phyloP scores from a whole-genome alignment of 2,113 vertebrate species.

The Carettochelys insculpta region DNA sequence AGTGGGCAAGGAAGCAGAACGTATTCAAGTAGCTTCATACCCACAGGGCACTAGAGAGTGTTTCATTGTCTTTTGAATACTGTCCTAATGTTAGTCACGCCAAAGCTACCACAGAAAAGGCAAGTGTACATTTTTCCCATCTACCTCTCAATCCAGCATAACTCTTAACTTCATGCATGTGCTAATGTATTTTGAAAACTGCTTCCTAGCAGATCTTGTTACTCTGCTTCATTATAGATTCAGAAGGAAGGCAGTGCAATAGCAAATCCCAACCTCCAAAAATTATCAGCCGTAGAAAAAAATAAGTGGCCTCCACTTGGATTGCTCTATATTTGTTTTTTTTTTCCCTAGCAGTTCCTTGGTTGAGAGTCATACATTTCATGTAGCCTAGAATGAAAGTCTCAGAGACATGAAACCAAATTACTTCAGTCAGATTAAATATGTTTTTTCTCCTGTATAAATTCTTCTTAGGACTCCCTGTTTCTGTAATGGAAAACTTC shows the following conservation, averaged over 20 bases:
- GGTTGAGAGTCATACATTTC: neutral
- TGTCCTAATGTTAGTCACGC: neutral
- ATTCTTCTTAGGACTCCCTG: neutral
- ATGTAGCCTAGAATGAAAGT: neutral
- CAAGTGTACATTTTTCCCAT: neutral
- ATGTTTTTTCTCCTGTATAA: neutral
- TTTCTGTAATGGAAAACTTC: neutral
- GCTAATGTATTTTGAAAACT: neutral
- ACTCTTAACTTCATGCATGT: neutral
- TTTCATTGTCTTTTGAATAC: neutral
- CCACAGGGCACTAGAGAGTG: neutral
- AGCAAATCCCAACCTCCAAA: neutral
- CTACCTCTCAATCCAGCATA: neutral
- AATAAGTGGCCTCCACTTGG: neutral
- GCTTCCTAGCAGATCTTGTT: neutral
- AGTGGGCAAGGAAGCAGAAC: conserved; percentile 7
- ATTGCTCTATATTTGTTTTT: neutral
- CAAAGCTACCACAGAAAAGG: conserved; percentile 4
- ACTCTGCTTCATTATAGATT: neutral
- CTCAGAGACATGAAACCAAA: neutral
- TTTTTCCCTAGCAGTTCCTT: neutral
- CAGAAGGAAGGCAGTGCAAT: neutral
- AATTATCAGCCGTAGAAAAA: neutral
- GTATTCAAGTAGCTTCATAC: neutral
- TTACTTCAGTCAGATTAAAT: neutral